A percentile compares a stretch with the other conserved stretches of the same genome.
These are phyloP conservation scores for Stramonita haemastoma DNA, from an alignment of 2,888 invertebrate genomes.

Conservation along the genomic window DNA sequence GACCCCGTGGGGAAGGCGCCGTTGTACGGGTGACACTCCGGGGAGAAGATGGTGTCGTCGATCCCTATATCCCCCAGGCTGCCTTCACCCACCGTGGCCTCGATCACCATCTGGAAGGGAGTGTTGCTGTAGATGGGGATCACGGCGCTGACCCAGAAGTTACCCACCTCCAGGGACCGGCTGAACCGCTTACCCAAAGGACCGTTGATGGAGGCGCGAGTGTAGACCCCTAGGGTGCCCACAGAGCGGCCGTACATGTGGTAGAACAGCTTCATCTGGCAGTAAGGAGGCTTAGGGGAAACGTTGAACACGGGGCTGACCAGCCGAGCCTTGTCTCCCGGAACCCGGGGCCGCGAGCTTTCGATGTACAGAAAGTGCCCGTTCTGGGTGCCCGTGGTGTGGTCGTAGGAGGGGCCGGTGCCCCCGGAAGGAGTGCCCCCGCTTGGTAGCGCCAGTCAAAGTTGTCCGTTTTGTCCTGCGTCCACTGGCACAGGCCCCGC, in stretches of 20 bases:
- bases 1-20: conserved; percentile 58
- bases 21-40: conserved; percentile 59
- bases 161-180: conserved; percentile 43
- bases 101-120: conserved; percentile 70
- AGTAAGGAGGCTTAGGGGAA: conserved; percentile 50
- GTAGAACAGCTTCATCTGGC: conserved; percentile 69
- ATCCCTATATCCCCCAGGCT: conserved; percentile 69
- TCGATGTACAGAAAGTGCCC: conserved; percentile 72
- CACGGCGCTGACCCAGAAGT: conserved; percentile 63
- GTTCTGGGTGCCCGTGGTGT: conserved; percentile 64
- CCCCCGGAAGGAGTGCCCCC: conserved; percentile 63
- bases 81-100: conserved; percentile 64
- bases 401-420: conserved; percentile 73
- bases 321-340: conserved; percentile 73
- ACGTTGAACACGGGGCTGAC: conserved; percentile 58
- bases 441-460: conserved; percentile 72
- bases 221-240: conserved; percentile 66
- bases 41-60: conserved; percentile 72
- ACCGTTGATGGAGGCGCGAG: conserved; percentile 63
- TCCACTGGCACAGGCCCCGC: conserved; percentile 62
- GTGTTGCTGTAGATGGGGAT: conserved; percentile 55
- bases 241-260: conserved; percentile 72
- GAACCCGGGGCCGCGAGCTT: conserved; percentile 59
- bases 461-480: conserved; percentile 68
- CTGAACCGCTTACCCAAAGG: conserved; percentile 46